A percentile compares a stretch with the other conserved stretches of the same genome.
Evolutionary conservation across 1,140 invertebrate genomes (phyloP).

Genomic region (Sycophila sp.): DNA sequence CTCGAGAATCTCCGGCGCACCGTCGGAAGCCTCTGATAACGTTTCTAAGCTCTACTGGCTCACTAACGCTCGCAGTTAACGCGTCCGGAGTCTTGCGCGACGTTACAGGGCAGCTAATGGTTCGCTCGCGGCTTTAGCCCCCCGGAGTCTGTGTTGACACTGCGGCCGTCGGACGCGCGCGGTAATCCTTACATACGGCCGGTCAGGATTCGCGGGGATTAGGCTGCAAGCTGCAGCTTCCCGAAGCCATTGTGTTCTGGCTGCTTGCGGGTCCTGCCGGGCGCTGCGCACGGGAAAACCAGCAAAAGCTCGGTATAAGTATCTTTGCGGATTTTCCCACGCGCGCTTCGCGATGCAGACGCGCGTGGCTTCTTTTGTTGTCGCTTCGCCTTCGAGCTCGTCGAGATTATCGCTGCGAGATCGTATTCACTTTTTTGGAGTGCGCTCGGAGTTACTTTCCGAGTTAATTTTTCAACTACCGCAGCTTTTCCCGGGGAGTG

Average conservation of each 20-base stretch:
- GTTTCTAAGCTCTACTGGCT: conserved; percentile 48
- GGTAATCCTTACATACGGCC: conserved; percentile 60
- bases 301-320: background rate
- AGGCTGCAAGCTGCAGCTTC: conserved; percentile 1
- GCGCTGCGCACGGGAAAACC: background rate
- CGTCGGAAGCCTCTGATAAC: conserved; percentile 47
- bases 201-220: conserved; percentile 52
- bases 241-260: background rate
- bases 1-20: conserved; percentile 44
- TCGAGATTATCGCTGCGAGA: conserved; percentile 8
- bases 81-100: conserved; percentile 16
- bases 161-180: conserved; percentile 43
- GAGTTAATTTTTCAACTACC: no score
- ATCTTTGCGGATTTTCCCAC: background rate
- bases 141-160: conserved; percentile 45
- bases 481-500: no score
- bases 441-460: no score
- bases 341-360: no score
- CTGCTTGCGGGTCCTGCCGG: no score
- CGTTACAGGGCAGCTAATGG: conserved; percentile 15
- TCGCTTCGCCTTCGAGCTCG: background rate
- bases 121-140: conserved; percentile 47
- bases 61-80: conserved; percentile 32
- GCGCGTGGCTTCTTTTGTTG: no score
- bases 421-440: conserved; percentile 14